Conservation (phyloP, 2,113 vertebrate genomes). For the Zosterops hypoxanthus region DNA sequence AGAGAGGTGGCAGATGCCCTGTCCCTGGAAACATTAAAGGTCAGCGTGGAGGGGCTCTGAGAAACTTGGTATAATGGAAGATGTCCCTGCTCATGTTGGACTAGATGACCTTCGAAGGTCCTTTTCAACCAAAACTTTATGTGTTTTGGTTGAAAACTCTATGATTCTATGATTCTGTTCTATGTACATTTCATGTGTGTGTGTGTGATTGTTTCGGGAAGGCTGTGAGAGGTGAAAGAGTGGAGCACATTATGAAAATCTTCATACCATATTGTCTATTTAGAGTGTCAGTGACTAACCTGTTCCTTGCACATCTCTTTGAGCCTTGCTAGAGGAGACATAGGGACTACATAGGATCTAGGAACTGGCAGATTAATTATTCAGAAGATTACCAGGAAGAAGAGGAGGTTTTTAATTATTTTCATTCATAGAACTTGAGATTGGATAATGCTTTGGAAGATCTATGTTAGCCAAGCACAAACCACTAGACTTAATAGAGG, state of each 20-base stretch:
- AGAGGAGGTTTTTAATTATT: background rate
- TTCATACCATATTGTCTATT: fast-evolving
- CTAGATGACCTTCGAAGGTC: background rate
- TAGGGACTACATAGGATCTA: background rate
- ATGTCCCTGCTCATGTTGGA: background rate
- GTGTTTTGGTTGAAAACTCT: too few relatives aligned
- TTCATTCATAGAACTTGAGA: background rate
- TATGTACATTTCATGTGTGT: background rate
- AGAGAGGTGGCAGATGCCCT: background rate
- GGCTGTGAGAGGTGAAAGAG: background rate
- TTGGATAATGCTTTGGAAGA: background rate
- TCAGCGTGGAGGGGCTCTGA: background rate
- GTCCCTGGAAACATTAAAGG: background rate
- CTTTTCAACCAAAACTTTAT: background rate
- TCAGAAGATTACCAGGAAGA: background rate
- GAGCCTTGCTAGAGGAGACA: background rate
- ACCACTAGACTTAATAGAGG: background rate
- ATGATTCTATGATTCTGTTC: background rate
- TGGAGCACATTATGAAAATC: background rate
- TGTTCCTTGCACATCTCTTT: background rate
- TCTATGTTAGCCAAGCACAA: background rate
- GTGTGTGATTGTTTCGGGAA: background rate
- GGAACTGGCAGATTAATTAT: background rate
- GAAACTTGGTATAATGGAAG: background rate
- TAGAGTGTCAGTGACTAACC: background rate